Conservation (phyloP, 2,888 invertebrate genomes). For the Nomada hirtipes region DNA sequence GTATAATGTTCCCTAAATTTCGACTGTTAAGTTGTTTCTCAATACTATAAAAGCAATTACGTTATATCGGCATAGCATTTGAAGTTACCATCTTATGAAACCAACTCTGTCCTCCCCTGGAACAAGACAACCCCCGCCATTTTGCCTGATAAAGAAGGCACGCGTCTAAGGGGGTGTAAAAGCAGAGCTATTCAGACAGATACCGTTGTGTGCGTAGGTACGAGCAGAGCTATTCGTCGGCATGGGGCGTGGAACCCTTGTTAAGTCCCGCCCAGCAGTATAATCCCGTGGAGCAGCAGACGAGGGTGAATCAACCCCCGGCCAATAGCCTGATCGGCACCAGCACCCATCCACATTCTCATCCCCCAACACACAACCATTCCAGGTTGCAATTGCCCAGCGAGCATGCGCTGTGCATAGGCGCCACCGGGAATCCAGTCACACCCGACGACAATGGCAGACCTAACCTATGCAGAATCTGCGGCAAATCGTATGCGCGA, state of each 20-base stretch:
- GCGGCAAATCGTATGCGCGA: slow-evolving; percentile 98
- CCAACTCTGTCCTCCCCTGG: not conserved
- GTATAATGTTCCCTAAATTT: no score
- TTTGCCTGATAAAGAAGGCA: slow-evolving; percentile 19
- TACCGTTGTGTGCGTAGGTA: slow-evolving; percentile 73
- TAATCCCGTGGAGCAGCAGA: slow-evolving; percentile 80
- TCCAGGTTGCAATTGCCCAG: slow-evolving; percentile 75
- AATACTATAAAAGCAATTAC: no score
- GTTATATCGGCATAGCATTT: not conserved
- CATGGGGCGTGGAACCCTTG: slow-evolving; percentile 83
- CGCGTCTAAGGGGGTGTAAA: not conserved
- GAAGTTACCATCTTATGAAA: not conserved
- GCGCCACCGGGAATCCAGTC: slow-evolving; percentile 84
- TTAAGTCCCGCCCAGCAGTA: slow-evolving; percentile 84
- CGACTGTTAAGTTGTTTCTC: no score
- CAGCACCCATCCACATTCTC: slow-evolving; percentile 78
- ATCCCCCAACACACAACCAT: slow-evolving; percentile 79
- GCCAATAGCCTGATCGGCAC: slow-evolving; percentile 83
- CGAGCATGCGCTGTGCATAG: slow-evolving; percentile 85
- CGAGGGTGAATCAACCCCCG: slow-evolving; percentile 82
- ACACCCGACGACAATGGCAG: slow-evolving; percentile 91
- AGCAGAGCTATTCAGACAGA: slow-evolving; percentile 34
- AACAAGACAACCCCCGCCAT: slow-evolving; percentile 32
- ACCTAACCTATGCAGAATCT: slow-evolving; percentile 96
- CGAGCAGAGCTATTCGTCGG: slow-evolving; percentile 82